phyloP scores from a whole-genome alignment of 2,797 vertebrate genomes.

The Cercopithecus petaurista region DNA sequence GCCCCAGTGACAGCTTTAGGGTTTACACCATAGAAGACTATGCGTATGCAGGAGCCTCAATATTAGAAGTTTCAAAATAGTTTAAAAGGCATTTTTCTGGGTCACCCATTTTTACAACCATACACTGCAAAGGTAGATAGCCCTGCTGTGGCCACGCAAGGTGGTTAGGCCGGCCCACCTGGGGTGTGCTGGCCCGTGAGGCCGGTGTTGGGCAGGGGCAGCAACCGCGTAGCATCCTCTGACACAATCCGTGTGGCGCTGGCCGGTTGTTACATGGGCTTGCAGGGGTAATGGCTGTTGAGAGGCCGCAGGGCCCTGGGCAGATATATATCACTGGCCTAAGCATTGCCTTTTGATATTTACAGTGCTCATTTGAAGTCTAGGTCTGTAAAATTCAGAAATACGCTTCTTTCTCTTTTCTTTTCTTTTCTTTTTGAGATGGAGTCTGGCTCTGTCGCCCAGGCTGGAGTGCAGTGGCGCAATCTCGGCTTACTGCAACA shows the following conservation, averaged over 20 bases:
- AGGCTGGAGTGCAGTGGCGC: no score
- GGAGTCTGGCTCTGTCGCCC: no score
- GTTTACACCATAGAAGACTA: not conserved
- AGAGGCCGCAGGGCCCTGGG: not conserved
- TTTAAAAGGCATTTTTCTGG: not conserved
- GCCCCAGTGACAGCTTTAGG: not conserved
- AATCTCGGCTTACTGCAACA: no score
- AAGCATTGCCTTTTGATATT: not conserved
- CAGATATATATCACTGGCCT: not conserved
- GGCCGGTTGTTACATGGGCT: not conserved
- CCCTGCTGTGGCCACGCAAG: not conserved
- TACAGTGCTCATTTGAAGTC: not conserved
- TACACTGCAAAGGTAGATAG: not conserved
- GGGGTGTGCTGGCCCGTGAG: accelerated
- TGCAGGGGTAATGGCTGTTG: not conserved
- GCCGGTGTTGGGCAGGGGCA: not conserved
- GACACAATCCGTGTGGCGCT: not conserved
- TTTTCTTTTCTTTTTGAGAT: no score
- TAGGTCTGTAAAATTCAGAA: not conserved
- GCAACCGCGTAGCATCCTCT: not conserved
- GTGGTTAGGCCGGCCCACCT: not conserved
- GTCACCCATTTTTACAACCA: not conserved
- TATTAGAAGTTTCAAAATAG: not conserved
- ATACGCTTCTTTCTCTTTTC: no score
- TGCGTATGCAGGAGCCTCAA: not conserved